Evolutionary conservation across 2,888 invertebrate species (phyloP).

Genomic region (Flabesymbios commensalis): DNA sequence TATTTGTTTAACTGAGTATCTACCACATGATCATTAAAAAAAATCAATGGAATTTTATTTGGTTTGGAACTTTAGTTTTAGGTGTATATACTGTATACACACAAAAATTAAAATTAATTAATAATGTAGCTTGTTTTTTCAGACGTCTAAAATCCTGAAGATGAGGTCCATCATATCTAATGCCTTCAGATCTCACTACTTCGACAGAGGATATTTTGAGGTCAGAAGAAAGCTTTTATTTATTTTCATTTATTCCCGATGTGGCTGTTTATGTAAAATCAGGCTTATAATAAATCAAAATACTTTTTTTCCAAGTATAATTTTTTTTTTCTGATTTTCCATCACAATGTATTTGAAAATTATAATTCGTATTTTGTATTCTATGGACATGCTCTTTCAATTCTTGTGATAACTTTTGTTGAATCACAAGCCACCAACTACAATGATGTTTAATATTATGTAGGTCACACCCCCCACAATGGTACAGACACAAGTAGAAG

Average conservation of each 20-base stretch:
- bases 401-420: background rate
- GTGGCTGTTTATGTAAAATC: background rate
- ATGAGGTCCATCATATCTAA: slow-evolving; percentile 77
- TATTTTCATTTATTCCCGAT: background rate
- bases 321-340: too few species aligned
- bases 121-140: slow-evolving; percentile 37
- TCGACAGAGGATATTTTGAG: slow-evolving; percentile 81
- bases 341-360: too few species aligned
- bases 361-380: background rate
- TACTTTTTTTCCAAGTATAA: background rate
- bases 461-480: slow-evolving; percentile 90
- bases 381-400: background rate
- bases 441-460: background rate
- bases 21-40: too few species aligned
- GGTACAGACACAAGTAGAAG: slow-evolving; percentile 99
- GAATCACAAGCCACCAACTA: background rate
- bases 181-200: slow-evolving; percentile 74
- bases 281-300: background rate
- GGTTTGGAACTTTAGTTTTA: too few species aligned
- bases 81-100: too few species aligned
- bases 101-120: background rate
- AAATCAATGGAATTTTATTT: too few species aligned
- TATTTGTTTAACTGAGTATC: too few species aligned
- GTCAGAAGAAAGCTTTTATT: too few species aligned
- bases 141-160: slow-evolving; percentile 86